Base-by-base conservation (phyloP, 2,888 invertebrate species). In the Microctonus brassicae region DNA sequence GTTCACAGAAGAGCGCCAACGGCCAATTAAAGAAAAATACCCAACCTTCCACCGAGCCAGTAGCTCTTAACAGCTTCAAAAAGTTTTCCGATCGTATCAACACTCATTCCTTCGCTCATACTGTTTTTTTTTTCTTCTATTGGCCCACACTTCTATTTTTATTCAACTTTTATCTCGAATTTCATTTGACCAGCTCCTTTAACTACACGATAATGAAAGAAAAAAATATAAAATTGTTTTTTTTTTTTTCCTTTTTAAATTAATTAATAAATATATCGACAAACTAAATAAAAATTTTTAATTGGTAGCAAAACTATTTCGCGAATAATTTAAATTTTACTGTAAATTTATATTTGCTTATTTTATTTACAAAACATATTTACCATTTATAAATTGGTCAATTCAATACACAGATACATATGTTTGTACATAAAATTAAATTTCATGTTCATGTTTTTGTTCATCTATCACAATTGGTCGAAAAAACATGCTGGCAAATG, bases 1-100 rank as follows among this genome's bases (percentile, higher is more conserved):
- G 53, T 10, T 67, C n/a, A 17, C 47, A 47, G 47, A 47, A 17
- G 17, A 47, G 47, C 17, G 17, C 47, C 47, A 36, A 47, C 24
- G 34, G 34, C 67, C 66, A 39, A 53, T 36, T 69, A 47, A 47
- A 61, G 62, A 55, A 26, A 60, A 42, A 47, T 47, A 47, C 47
- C 68, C 24, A 52, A 55, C 70, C 42, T 61, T 61, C 34, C 70
- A 67, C 13, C 70, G 61, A 22, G 68, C 26, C 22, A 55, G 22
- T 55, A 26, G 22, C 26, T 55, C 24, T 55, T 26, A 55, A 55
- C n/a, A 26, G 55, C 55, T 55, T 55, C 55, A 55, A 47, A 47
- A 47, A 47, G 20, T 47, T 47, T 47, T 17, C 20, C 47, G 47
- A 47, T 47, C 47, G 47, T 47, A 47, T 47, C 47, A 47, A 47